phyloP scores from a whole-genome alignment of 2,888 invertebrate genomes.

The Oligia strigilis region DNA sequence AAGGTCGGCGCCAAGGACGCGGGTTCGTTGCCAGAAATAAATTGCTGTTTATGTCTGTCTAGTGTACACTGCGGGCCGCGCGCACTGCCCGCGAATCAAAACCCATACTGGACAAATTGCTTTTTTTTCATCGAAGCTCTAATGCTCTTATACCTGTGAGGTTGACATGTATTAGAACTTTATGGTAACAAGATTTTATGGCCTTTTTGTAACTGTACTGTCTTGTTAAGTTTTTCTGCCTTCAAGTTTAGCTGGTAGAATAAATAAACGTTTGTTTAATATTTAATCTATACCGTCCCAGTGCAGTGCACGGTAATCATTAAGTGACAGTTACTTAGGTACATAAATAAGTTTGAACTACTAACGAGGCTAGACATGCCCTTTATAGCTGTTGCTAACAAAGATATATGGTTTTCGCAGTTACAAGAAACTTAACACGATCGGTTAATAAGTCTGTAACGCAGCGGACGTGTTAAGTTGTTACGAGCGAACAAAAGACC shows the following conservation, averaged over 20 bases:
- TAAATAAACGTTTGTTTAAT: slow-evolving; percentile 9
- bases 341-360: slow-evolving; percentile 30
- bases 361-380: slow-evolving; percentile 13
- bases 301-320: slow-evolving; percentile 1
- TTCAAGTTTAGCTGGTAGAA: not conserved
- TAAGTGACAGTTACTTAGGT: slow-evolving; percentile 14
- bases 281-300: slow-evolving; percentile 16
- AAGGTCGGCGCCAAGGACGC: slow-evolving; percentile 90
- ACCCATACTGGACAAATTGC: slow-evolving; percentile 36
- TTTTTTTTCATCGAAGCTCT: not conserved
- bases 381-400: slow-evolving; percentile 26
- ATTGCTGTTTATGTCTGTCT: slow-evolving; percentile 88
- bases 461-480: slow-evolving; percentile 50
- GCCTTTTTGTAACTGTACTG: not conserved
- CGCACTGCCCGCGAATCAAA: slow-evolving; percentile 55
- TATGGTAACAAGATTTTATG: not conserved
- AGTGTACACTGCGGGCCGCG: slow-evolving; percentile 75
- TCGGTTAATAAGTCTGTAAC: slow-evolving; percentile 47
- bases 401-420: slow-evolving; percentile 41
- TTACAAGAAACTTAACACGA: slow-evolving; percentile 37
- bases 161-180: not conserved
- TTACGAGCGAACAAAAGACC: slow-evolving; percentile 53
- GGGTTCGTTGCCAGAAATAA: slow-evolving; percentile 90
- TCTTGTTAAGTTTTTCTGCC: not conserved
- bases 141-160: not conserved